These are phyloP conservation scores for Hipparchia semele DNA, from an alignment of 2,888 invertebrate species.

Conservation along the genomic window DNA sequence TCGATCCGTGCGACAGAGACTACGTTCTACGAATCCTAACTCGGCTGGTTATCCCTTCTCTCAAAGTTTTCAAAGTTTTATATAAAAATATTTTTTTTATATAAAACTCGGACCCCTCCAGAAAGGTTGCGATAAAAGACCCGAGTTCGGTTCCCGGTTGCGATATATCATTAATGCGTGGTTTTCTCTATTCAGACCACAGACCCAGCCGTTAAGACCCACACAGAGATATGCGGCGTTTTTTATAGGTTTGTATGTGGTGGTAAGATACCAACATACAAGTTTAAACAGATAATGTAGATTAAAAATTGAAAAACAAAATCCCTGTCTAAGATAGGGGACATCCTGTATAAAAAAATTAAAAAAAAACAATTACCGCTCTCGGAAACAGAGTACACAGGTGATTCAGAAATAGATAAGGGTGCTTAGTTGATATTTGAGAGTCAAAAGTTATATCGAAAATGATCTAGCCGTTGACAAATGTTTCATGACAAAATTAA, in stretches of 20 bases:
- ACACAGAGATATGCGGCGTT: constrained; percentile 56
- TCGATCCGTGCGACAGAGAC: too few relatives aligned
- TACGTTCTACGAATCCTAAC: too few relatives aligned
- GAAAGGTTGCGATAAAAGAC: constrained; percentile 40
- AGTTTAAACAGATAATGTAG: constrained; percentile 39
- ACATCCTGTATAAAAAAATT: too few relatives aligned
- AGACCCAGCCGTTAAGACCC: constrained; percentile 73
- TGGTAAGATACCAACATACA: constrained; percentile 82
- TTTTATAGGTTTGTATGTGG: constrained; percentile 81
- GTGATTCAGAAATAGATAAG: not conserved
- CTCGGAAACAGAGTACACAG: constrained; percentile 7
- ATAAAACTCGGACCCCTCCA: constrained; percentile 40
- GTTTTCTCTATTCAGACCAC: constrained; percentile 74
- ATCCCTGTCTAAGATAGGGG: too few relatives aligned
- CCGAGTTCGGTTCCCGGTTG: constrained; percentile 35
- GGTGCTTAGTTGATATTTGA: not conserved
- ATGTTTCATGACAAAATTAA: too few relatives aligned
- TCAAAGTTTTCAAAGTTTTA: too few relatives aligned
- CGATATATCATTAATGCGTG: constrained; percentile 63
- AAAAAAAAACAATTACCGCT: not conserved
- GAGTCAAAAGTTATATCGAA: not conserved
- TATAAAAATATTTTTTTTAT: too few relatives aligned
- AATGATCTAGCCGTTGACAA: not conserved
- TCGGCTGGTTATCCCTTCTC: too few relatives aligned
- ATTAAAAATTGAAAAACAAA: too few relatives aligned